Conservation (phyloP, 2,888 invertebrate species). For the Nymphalis urticae region DNA sequence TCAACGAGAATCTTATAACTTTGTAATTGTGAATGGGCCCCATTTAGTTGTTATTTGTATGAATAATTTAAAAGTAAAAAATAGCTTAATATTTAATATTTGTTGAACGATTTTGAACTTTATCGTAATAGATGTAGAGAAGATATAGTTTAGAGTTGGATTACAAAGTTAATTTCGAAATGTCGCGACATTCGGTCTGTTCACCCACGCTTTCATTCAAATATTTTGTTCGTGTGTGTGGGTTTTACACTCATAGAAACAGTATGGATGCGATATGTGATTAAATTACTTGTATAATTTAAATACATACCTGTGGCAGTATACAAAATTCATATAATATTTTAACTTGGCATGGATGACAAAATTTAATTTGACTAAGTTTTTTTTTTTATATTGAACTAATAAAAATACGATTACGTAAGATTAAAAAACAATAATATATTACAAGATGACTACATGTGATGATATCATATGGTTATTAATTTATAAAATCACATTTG, state of each 20-base stretch:
- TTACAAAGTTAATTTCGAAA: constrained; percentile 58
- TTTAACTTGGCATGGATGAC: background rate
- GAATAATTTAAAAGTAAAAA: constrained; percentile 35
- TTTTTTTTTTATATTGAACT: no score
- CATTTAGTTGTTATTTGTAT: constrained; percentile 31
- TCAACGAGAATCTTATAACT: constrained; percentile 10
- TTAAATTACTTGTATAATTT: constrained; percentile 9
- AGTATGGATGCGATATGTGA: constrained; percentile 9
- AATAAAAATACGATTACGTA: background rate
- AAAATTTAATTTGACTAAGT: background rate
- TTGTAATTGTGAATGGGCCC: constrained; percentile 22
- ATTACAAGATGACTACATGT: background rate
- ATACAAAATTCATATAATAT: background rate
- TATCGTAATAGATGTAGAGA: constrained; percentile 16
- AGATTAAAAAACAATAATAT: background rate
- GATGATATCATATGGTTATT: background rate
- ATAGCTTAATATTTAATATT: constrained; percentile 10
- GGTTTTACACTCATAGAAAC: constrained; percentile 14
- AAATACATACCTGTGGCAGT: background rate
- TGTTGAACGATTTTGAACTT: constrained; percentile 23
- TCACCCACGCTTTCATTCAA: constrained; percentile 72
- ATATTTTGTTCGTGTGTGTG: constrained; percentile 52
- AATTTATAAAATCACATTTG: background rate
- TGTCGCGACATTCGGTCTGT: constrained; percentile 66
- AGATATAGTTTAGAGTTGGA: constrained; percentile 14